phyloP scores from a whole-genome alignment of 2,797 vertebrate species.

The Hypotaenidia okinawae region DNA sequence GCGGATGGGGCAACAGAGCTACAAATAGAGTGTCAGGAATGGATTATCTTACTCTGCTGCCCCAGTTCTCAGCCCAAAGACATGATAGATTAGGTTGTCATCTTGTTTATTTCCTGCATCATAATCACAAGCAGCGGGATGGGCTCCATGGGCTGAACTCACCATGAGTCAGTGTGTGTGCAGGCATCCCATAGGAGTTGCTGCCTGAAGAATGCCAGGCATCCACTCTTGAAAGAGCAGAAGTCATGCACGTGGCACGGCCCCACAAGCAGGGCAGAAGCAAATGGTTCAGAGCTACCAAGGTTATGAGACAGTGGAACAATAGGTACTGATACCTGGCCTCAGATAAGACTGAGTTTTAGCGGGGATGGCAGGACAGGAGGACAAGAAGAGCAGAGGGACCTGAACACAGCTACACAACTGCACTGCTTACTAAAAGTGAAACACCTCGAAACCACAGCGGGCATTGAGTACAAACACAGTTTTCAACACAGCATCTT shows the following conservation, averaged over 20 bases:
- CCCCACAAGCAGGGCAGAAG: neutral
- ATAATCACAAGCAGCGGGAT: constrained; percentile 4
- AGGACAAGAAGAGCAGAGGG: neutral
- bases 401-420: neutral
- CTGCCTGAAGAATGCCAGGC: constrained; percentile 43
- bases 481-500: neutral
- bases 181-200: neutral
- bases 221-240: neutral
- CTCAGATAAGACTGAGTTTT: neutral
- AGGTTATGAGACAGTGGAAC: constrained; percentile 12
- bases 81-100: neutral
- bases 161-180: constrained; percentile 14
- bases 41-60: neutral
- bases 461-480: neutral
- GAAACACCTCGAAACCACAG: neutral
- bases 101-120: constrained; percentile 45
- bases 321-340: neutral
- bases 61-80: constrained; percentile 16
- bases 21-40: neutral
- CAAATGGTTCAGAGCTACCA: neutral
- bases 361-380: neutral
- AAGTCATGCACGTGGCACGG: neutral
- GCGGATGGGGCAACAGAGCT: neutral
- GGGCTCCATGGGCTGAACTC: neutral
- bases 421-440: neutral